Evolutionary conservation across 1,140 invertebrate species (phyloP), one percentile per base, ranked within the genome.

Genomic region (Bombus superbus): DNA sequence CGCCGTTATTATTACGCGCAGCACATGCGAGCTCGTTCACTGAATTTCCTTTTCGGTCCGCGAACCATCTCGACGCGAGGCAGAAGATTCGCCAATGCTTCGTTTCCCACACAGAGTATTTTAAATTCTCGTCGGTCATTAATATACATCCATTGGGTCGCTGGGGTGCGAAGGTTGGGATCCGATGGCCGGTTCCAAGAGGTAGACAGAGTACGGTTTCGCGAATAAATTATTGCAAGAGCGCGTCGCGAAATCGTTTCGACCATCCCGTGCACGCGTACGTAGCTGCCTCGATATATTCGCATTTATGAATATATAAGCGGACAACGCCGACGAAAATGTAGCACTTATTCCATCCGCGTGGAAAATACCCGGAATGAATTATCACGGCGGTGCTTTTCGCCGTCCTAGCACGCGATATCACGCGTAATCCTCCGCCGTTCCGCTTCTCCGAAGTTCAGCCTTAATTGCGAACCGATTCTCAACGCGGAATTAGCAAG

Each of bases 41-140:
- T 11, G 22, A 25, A 35, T 62, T 42, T 57, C 35, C 38, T 53
- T 22, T 53, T 53, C 42, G 8, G 0, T 28, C 35, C n/a, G 8
- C 11, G 28, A 25, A 47, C 3, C 64, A n/a, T 47, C 53, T 15
- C 18, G 2, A 25, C 62, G 44, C 32, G 11, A 80, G 11, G 13
- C 78, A 40, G 47, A 57, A 35, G 53, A 38, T 40, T 25, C 69
- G 75, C 69, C 77, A 75, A 85, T 86, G 81, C 80, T 91, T 89
- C 80, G 87, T 86, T 83, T 81, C 73, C 86, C 83, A n/a, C 25
- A 13, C 28, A 73, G 83, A 86, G 82, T 91, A 91, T 91, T 92
- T 91, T 88, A 91, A 90, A 91, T 81, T 74, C 88, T 87, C 83
- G 83, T 75, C 80, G 86, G 84, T 91, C 90, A 89, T 89, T 90